Evolutionary conservation across 2,888 invertebrate species (phyloP).

Genomic region (Cheilosia urbana): DNA sequence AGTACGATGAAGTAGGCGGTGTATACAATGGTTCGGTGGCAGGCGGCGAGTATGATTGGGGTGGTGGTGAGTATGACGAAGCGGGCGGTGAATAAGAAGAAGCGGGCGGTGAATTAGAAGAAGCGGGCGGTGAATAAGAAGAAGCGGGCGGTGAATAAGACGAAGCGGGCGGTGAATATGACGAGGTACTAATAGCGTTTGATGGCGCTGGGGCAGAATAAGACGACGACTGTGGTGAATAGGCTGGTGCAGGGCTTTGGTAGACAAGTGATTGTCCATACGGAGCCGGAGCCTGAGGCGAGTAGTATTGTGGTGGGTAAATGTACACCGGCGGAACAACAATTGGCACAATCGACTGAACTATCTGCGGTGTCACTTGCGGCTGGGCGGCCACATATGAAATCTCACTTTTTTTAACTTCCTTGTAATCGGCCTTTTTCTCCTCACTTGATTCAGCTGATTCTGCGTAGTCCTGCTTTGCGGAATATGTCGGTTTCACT

Average conservation of each 20-base stretch:
- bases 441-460: conserved; percentile 12
- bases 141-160: conserved; percentile 13
- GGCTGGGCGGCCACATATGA: not conserved
- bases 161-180: conserved; percentile 1
- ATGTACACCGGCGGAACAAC: conserved; percentile 42
- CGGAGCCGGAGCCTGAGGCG: too few relatives aligned
- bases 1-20: conserved; percentile 29
- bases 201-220: conserved; percentile 23
- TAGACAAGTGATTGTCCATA: too few relatives aligned
- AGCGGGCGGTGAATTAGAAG: conserved; percentile 24
- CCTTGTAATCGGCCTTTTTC: conserved; percentile 30
- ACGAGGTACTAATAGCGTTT: conserved; percentile 2
- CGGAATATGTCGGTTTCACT: not conserved
- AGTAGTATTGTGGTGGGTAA: conserved; percentile 24
- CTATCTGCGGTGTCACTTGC: conserved; percentile 31
- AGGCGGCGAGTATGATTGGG: conserved; percentile 36
- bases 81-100: conserved; percentile 6
- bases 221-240: conserved; percentile 6
- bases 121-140: conserved; percentile 10
- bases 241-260: conserved; percentile 4
- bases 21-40: conserved; percentile 34
- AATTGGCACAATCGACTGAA: conserved; percentile 60
- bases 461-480: not conserved
- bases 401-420: conserved; percentile 29
- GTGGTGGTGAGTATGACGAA: conserved; percentile 8